A percentile compares a stretch with the other conserved stretches of the same genome.
Evolutionary conservation across 2,113 vertebrate species (phyloP).

Genomic region (Erythrocercus mccallii): DNA sequence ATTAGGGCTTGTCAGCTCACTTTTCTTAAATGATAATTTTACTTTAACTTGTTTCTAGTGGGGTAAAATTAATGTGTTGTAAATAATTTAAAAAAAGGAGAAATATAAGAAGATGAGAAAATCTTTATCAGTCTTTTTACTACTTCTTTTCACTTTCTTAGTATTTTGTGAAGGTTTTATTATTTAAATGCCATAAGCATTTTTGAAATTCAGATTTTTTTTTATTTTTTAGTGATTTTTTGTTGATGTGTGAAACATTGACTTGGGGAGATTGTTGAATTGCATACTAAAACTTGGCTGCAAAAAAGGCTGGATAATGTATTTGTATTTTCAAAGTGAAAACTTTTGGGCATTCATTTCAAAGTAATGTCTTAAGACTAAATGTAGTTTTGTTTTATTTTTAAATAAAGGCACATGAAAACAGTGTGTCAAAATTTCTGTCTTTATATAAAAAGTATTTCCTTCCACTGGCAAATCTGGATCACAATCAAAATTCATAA

Average conservation of each 20-base stretch:
- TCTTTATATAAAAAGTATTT: not conserved
- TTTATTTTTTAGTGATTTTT: not conserved
- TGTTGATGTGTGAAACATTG: not conserved
- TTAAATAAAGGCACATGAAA: not conserved
- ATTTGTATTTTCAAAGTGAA: slow-evolving; percentile 3
- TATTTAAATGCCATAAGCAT: not conserved
- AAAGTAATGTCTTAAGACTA: not conserved
- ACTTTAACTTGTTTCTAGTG: not conserved
- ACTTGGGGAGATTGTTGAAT: not conserved
- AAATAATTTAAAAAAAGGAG: not conserved
- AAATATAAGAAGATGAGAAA: not conserved
- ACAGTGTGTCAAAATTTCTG: not conserved
- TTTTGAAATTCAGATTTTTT: not conserved
- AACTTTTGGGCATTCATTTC: not conserved
- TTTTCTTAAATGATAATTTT: not conserved
- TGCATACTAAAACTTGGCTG: not conserved
- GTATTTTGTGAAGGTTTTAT: not conserved
- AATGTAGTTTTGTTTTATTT: not conserved
- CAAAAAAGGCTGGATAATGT: not conserved
- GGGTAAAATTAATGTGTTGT: not conserved
- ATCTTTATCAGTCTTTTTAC: not conserved
- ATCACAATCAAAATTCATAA: not conserved
- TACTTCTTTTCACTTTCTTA: not conserved
- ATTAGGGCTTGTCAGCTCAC: not conserved
- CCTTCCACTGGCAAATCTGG: not conserved